phyloP scores from a whole-genome alignment of 2,113 vertebrate species.

The Tupaia tana region DNA sequence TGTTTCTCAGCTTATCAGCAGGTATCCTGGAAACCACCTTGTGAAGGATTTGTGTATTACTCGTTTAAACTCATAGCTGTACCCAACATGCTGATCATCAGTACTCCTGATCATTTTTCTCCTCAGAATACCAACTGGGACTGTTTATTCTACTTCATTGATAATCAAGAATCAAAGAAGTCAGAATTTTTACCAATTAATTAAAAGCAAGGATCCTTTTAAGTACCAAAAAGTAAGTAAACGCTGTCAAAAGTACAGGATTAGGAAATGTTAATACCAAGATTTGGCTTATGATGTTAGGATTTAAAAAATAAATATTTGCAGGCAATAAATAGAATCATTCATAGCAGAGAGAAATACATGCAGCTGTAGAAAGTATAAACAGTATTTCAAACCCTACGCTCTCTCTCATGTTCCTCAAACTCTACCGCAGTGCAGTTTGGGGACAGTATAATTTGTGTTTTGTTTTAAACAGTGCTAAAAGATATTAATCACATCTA shows the following conservation, averaged over 20 bases:
- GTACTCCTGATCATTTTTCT: background rate
- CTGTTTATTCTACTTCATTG: conserved; percentile 27
- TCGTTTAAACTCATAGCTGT: background rate
- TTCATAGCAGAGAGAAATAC: background rate
- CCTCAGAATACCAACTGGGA: background rate
- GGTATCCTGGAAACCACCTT: background rate
- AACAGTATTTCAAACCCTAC: fast-evolving
- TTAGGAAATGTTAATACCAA: conserved; percentile 41
- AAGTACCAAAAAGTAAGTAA: conserved; percentile 45
- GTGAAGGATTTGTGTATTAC: fast-evolving
- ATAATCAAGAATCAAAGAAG: conserved; percentile 26
- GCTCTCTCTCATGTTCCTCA: background rate
- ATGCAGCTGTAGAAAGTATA: background rate
- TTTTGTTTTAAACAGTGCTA: background rate
- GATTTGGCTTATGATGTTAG: conserved; percentile 40
- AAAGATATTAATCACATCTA: background rate
- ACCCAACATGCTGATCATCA: background rate
- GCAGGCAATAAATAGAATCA: background rate
- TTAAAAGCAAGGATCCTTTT: conserved; percentile 31
- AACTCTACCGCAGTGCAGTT: background rate
- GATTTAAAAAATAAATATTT: conserved; percentile 60
- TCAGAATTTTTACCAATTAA: conserved; percentile 28
- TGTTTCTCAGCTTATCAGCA: background rate
- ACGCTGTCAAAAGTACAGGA: conserved; percentile 30
- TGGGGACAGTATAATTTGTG: background rate